These are phyloP conservation scores for Odocoileus virginianus DNA, from an alignment of 2,113 vertebrate species.

Conservation along the genomic window DNA sequence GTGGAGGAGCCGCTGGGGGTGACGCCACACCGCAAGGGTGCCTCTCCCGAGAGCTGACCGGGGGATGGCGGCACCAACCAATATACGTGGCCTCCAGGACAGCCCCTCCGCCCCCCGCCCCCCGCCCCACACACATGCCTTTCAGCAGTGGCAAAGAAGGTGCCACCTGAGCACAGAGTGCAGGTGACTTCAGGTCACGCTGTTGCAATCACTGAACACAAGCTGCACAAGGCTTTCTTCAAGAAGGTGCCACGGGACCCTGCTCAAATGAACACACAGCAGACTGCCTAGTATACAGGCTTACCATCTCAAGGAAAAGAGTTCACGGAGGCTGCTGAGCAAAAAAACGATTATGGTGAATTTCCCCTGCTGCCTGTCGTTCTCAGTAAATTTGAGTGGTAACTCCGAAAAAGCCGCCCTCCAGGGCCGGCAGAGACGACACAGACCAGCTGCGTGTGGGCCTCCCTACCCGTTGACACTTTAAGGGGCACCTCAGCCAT, in stretches of 20 bases:
- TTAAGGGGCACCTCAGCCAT: fast-evolving
- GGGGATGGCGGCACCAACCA: not conserved
- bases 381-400: not conserved
- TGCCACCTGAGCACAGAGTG: not conserved
- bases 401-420: not conserved
- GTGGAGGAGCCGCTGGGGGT: no score
- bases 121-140: not conserved
- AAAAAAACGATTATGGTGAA: not conserved
- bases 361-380: not conserved
- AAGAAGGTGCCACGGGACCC: not conserved
- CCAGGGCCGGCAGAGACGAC: not conserved
- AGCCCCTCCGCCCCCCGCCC: not conserved
- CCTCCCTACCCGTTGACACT: not conserved
- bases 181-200: not conserved
- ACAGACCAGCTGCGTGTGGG: not conserved
- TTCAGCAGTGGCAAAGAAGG: no score
- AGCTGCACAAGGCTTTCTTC: not conserved
- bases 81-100: fast-evolving
- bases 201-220: fast-evolving
- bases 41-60: not conserved
- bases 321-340: not conserved
- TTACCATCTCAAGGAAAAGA: not conserved
- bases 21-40: not conserved
- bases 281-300: fast-evolving
- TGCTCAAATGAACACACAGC: not conserved